These are phyloP conservation scores for Odontothrips loti DNA, from an alignment of 2,888 invertebrate genomes.

Conservation along the genomic window DNA sequence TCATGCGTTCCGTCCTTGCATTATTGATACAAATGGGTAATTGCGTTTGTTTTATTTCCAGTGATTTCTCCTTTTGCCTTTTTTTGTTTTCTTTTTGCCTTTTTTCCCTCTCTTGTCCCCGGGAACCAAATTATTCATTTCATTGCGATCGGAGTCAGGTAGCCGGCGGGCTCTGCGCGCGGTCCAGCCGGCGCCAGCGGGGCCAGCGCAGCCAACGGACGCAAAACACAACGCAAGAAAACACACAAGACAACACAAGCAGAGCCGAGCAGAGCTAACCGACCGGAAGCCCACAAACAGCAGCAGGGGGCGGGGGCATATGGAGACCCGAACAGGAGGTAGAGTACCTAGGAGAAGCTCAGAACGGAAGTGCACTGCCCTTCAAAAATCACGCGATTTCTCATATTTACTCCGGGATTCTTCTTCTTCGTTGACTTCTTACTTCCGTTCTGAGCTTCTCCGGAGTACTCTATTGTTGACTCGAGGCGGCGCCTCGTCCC, in stretches of 20 bases:
- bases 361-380: too few species aligned
- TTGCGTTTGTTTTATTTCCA: conserved; percentile 18
- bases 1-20: conserved; percentile 9
- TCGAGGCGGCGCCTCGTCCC: too few species aligned
- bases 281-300: too few species aligned
- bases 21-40: conserved; percentile 25
- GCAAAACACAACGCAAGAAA: neutral
- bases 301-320: too few species aligned
- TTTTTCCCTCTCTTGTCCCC: neutral
- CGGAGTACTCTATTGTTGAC: too few species aligned
- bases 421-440: too few species aligned
- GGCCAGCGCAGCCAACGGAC: neutral
- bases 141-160: conserved; percentile 19
- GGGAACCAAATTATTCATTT: conserved; percentile 14
- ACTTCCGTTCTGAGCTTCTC: too few species aligned
- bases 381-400: too few species aligned
- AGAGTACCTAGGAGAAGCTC: too few species aligned
- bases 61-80: conserved; percentile 8
- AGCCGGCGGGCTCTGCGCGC: neutral
- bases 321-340: too few species aligned
- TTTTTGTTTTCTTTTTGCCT: neutral
- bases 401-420: too few species aligned
- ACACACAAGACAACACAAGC: neutral
- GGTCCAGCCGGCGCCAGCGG: neutral
- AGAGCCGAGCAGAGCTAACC: too few species aligned